Evolutionary conservation across 1,140 invertebrate species (phyloP).

Genomic region (Phthorimaea operculella): DNA sequence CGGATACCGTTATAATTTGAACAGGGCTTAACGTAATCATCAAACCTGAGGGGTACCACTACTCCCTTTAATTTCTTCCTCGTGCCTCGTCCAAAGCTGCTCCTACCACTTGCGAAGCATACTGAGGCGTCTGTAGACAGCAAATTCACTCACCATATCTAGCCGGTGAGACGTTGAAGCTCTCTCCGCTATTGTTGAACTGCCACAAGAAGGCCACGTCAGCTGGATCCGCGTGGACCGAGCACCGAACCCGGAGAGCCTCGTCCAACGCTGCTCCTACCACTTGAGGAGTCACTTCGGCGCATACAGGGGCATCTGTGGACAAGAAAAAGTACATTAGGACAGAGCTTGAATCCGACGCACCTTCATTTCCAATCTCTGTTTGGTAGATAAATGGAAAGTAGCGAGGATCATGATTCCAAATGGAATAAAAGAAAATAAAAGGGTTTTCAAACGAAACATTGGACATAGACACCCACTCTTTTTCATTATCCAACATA

Average conservation of each 20-base stretch:
- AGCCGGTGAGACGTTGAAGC: conserved; percentile 80
- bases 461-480: no score
- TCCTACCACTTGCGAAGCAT: conserved; percentile 81
- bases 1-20: no score
- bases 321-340: conserved; percentile 13
- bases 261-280: conserved; percentile 87
- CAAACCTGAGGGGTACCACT: no score
- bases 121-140: conserved; percentile 81
- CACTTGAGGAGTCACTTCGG: conserved; percentile 74
- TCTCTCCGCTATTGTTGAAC: conserved; percentile 89
- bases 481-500: no score
- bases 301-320: conserved; percentile 86
- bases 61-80: no score
- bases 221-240: conserved; percentile 85
- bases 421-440: no score
- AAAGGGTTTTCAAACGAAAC: no score
- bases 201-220: conserved; percentile 89
- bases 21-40: no score
- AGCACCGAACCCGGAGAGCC: conserved; percentile 81
- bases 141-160: conserved; percentile 58
- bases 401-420: no score
- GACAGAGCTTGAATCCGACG: not conserved
- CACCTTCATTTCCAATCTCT: no score
- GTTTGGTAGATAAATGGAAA: no score
- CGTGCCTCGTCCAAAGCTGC: conserved; percentile 86